Conservation (phyloP, 1,140 invertebrate genomes). For the Zaprionus taronus region DNA sequence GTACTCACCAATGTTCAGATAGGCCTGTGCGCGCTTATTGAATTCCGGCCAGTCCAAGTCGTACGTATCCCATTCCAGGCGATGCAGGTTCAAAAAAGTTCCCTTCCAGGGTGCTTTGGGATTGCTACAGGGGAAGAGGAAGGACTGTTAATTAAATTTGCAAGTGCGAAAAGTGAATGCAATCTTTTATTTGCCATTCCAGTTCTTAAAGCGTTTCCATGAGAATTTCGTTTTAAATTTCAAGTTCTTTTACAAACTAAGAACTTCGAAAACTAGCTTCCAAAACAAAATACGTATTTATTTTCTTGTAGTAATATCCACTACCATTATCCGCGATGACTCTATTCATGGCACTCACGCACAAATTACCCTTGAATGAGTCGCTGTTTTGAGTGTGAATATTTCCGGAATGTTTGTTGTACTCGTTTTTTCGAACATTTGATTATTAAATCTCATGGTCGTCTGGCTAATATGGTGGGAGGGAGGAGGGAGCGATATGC, state of each 20-base stretch:
- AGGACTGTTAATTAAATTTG: background rate
- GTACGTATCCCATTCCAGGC: constrained; percentile 88
- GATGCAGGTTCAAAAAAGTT: constrained; percentile 86
- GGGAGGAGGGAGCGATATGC: constrained; percentile 8
- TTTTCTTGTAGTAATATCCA: background rate
- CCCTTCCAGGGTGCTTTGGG: constrained; percentile 89
- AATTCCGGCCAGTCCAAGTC: constrained; percentile 93
- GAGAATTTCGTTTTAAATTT: no score
- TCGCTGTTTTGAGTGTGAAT: constrained; percentile 13
- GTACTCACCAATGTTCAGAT: constrained; percentile 90
- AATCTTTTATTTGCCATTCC: no score
- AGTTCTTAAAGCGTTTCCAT: no score
- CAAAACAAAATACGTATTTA: background rate
- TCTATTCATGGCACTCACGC: background rate
- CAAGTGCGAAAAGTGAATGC: no score
- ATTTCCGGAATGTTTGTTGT: constrained; percentile 16
- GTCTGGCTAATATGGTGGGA: constrained; percentile 38
- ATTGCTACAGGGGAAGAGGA: constrained; percentile 86
- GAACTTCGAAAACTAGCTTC: background rate
- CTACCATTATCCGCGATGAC: constrained; percentile 10
- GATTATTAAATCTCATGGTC: constrained; percentile 57
- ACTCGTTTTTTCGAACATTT: constrained; percentile 32
- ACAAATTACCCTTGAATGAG: constrained; percentile 56
- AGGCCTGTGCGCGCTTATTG: constrained; percentile 89
- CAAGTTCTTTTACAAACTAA: no score